Conservation (phyloP, 2,797 vertebrate species). For the Anguilla megastoma region DNA sequence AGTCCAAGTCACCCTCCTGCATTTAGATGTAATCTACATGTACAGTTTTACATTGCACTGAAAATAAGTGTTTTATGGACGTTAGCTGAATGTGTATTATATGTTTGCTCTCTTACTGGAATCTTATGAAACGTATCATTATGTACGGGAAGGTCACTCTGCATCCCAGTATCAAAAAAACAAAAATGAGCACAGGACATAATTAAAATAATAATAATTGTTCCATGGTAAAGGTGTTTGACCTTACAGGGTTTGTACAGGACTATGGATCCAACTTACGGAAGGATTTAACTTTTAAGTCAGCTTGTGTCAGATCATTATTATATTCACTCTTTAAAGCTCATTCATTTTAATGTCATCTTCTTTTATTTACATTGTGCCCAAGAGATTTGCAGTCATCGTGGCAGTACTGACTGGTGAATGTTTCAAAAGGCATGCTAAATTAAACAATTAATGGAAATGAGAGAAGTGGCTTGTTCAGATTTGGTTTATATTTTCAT, state of each 20-base stretch:
- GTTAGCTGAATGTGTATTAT: background rate
- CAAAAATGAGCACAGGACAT: no score
- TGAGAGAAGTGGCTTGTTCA: background rate
- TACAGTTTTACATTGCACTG: background rate
- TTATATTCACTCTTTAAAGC: no score
- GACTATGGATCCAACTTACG: background rate
- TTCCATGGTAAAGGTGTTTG: background rate
- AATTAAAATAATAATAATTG: no score
- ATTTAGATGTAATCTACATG: background rate
- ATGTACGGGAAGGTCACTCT: no score
- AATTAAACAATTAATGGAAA: background rate
- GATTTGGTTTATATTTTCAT: background rate
- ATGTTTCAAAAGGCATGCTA: background rate
- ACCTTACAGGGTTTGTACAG: background rate
- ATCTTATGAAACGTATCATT: no score
- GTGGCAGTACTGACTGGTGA: background rate
- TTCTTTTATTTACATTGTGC: background rate
- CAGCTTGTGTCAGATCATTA: background rate
- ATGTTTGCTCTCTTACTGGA: background rate
- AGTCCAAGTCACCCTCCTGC: background rate
- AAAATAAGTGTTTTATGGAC: background rate
- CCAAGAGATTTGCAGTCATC: background rate
- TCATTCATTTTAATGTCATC: background rate
- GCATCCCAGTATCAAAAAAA: no score
- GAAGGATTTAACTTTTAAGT: background rate